phyloP scores from a whole-genome alignment of 2,888 invertebrate genomes.

The Lithophane ornitopus region DNA sequence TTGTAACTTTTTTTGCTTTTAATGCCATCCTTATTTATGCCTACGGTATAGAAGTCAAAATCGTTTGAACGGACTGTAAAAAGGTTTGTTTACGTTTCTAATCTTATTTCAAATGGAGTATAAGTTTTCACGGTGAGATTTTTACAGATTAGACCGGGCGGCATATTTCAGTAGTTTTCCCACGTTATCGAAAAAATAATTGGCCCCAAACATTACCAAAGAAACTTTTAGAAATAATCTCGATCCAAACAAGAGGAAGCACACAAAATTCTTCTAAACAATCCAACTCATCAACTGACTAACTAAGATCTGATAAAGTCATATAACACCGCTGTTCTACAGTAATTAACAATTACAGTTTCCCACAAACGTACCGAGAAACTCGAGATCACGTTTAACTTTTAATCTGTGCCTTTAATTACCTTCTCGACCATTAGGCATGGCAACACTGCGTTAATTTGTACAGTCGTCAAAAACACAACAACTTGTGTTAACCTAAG shows the following conservation, averaged over 20 bases:
- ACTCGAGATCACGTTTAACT: conserved; percentile 68
- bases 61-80: no score
- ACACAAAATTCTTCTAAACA: conserved; percentile 58
- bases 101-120: no score
- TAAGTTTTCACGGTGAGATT: no score
- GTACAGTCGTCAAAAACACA: conserved; percentile 48
- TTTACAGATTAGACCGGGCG: no score
- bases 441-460: conserved; percentile 54
- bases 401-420: conserved; percentile 70
- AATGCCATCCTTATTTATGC: no score
- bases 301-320: conserved; percentile 61
- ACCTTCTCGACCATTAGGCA: conserved; percentile 62
- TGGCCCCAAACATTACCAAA: neutral
- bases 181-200: conserved; percentile 20
- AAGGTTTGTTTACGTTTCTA: no score
- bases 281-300: conserved; percentile 48
- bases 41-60: no score
- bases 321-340: conserved; percentile 55
- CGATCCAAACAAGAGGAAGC: conserved; percentile 35
- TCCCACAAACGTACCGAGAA: conserved; percentile 73
- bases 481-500: conserved; percentile 21
- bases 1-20: no score
- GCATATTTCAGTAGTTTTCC: neutral
- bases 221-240: conserved; percentile 18
- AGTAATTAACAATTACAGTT: conserved; percentile 72